Conservation (phyloP, 2,113 vertebrate species). For the Urocitellus parryii region DNA sequence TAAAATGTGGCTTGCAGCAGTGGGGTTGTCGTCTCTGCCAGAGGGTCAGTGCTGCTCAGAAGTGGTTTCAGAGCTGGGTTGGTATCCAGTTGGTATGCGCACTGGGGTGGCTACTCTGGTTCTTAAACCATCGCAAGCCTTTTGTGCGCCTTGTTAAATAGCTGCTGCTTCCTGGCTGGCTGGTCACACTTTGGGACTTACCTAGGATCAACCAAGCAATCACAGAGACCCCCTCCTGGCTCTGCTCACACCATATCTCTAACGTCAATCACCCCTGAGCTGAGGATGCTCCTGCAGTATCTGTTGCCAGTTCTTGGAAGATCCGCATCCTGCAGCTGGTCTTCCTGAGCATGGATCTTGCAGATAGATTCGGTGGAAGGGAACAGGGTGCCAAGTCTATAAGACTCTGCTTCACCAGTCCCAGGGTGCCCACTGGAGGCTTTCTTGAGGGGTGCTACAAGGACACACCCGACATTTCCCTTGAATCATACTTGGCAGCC, state of each 20-base stretch:
- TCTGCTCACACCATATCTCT: neutral
- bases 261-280: neutral
- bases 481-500: constrained; percentile 37
- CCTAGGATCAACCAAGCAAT: neutral
- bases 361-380: neutral
- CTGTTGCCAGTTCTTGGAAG: neutral
- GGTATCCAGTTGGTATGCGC: neutral
- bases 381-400: neutral
- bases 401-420: neutral
- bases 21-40: constrained; percentile 33
- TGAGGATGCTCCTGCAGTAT: neutral
- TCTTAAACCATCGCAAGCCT: neutral
- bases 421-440: neutral
- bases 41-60: constrained; percentile 58
- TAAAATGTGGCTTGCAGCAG: constrained; percentile 71
- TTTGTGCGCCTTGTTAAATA: neutral
- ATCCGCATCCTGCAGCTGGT: neutral
- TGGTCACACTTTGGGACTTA: neutral
- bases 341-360: neutral
- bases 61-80: constrained; percentile 18
- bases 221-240: neutral
- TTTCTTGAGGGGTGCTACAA: neutral
- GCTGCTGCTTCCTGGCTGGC: no score
- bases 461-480: neutral
- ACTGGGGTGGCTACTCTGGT: neutral